Conservation (phyloP, 2,888 invertebrate genomes). For the Tromatobia lineatoria region DNA sequence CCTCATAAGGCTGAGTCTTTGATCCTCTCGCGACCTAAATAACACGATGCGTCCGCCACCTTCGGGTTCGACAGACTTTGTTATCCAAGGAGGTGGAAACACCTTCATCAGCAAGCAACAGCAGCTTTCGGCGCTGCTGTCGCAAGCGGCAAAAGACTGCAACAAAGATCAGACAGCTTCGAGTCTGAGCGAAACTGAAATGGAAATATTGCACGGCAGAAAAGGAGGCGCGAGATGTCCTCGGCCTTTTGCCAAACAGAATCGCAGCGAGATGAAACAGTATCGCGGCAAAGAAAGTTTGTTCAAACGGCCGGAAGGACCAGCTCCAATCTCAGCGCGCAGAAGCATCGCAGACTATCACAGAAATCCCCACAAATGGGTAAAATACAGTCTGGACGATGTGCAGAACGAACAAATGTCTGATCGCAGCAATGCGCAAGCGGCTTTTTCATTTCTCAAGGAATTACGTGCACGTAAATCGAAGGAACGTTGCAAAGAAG, state of each 20-base stretch:
- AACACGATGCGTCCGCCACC: slow-evolving; percentile 63
- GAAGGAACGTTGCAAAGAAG: slow-evolving; percentile 76
- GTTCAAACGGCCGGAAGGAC: slow-evolving; percentile 91
- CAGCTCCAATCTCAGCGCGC: slow-evolving; percentile 86
- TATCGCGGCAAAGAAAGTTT: slow-evolving; percentile 92
- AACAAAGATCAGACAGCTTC: slow-evolving; percentile 79
- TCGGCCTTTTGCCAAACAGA: slow-evolving; percentile 38
- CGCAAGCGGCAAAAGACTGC: slow-evolving; percentile 88
- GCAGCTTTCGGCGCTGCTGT: slow-evolving; percentile 90
- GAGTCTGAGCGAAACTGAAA: slow-evolving; percentile 56
- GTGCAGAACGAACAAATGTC: slow-evolving; percentile 92
- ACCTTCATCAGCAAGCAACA: slow-evolving; percentile 88
- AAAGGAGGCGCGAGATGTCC: not conserved
- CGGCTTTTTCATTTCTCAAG: slow-evolving; percentile 92
- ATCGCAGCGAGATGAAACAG: slow-evolving; percentile 86
- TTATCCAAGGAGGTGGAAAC: slow-evolving; percentile 78
- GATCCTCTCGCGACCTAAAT: not conserved
- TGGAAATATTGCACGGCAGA: slow-evolving; percentile 31
- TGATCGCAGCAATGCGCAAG: slow-evolving; percentile 91
- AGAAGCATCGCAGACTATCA: slow-evolving; percentile 86
- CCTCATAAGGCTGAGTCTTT: not conserved
- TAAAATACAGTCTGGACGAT: slow-evolving; percentile 92
- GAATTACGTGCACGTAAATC: slow-evolving; percentile 88
- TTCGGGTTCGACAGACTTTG: slow-evolving; percentile 64
- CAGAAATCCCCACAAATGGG: slow-evolving; percentile 93